phyloP scores from a whole-genome alignment of 2,888 invertebrate genomes.

The Yponomeuta cagnagella region DNA sequence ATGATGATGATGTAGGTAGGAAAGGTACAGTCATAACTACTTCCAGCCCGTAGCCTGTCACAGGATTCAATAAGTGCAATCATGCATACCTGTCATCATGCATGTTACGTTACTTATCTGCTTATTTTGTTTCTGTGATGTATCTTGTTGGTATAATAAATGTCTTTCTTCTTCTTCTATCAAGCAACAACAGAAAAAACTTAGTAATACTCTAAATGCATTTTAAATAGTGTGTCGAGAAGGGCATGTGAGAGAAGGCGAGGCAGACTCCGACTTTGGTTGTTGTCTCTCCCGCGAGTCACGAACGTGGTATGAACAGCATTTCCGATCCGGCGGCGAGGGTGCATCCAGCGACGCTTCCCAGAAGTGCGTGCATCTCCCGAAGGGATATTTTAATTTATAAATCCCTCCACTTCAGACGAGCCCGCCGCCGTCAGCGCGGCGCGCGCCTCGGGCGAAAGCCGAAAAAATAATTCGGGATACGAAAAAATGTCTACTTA shows the following conservation, averaged over 20 bases:
- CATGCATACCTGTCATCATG: too few relatives aligned
- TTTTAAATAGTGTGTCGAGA: too few relatives aligned
- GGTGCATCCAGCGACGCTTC: background rate
- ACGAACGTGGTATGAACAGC: background rate
- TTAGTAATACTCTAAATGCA: too few relatives aligned
- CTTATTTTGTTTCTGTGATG: too few relatives aligned
- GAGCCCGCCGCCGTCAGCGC: background rate
- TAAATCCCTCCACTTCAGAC: background rate
- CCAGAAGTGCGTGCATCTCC: background rate
- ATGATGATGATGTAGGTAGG: too few relatives aligned
- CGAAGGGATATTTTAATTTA: background rate
- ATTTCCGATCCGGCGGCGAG: conserved; percentile 2
- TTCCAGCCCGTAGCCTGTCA: too few relatives aligned
- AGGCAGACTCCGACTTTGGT: background rate
- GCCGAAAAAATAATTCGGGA: background rate
- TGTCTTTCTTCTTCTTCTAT: too few relatives aligned
- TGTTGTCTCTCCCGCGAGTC: background rate
- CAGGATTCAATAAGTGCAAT: too few relatives aligned
- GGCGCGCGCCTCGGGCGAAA: background rate
- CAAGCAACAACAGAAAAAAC: too few relatives aligned
- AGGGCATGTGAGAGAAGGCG: background rate
- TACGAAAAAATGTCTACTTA: background rate
- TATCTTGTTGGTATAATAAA: too few relatives aligned
- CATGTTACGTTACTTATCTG: too few relatives aligned
- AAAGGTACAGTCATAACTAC: too few relatives aligned